A percentile compares a stretch with the other conserved stretches of the same genome.
phyloP scores from a whole-genome alignment of 64 coral and sea anemone genomes.

The Stichodactyla mertensii region DNA sequence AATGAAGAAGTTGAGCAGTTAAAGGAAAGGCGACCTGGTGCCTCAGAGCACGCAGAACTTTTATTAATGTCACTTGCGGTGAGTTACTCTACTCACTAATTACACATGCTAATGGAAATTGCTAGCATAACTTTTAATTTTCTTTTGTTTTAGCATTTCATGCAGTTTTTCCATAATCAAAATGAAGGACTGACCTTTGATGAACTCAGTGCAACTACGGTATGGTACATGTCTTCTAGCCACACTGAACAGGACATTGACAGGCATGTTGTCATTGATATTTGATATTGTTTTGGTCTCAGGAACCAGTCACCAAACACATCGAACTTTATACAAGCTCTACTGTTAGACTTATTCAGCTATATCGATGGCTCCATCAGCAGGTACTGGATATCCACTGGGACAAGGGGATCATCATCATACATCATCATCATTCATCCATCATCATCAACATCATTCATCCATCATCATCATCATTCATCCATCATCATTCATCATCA shows the following conservation, averaged over 20 bases:
- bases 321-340: slow-evolving; percentile 58
- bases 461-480: not conserved
- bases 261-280: not conserved
- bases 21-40: slow-evolving; percentile 33
- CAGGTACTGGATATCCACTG: slow-evolving; percentile 18
- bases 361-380: slow-evolving; percentile 51
- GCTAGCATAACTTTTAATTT: not conserved
- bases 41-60: slow-evolving; percentile 53
- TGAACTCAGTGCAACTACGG: slow-evolving; percentile 32
- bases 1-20: slow-evolving; percentile 52
- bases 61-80: slow-evolving; percentile 72
- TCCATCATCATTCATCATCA: not conserved
- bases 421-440: not conserved
- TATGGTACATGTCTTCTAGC: not conserved
- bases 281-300: not conserved
- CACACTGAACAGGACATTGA: not conserved
- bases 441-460: not conserved
- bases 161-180: slow-evolving; percentile 68
- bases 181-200: slow-evolving; percentile 51
- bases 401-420: not conserved
- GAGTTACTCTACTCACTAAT: not conserved
- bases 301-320: slow-evolving; percentile 47
- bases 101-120: not conserved
- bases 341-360: slow-evolving; percentile 56
- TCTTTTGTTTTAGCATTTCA: slow-evolving; percentile 42